phyloP scores from a whole-genome alignment of 2,113 vertebrate genomes.

The Corvus cornix region DNA sequence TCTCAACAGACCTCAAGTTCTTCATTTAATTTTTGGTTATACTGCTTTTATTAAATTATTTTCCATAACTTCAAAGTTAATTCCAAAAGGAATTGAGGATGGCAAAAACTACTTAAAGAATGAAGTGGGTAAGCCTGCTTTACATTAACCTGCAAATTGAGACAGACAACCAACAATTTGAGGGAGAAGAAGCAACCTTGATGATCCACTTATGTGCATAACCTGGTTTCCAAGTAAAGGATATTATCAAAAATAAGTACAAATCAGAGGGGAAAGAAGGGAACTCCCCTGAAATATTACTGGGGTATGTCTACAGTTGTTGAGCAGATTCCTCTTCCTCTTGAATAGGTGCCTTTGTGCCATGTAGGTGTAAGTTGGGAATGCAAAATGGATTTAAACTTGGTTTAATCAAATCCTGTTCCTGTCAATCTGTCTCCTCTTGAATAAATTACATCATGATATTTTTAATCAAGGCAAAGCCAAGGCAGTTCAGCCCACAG shows the following conservation, averaged over 20 bases:
- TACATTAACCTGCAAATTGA: constrained; percentile 8
- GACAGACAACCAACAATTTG: neutral
- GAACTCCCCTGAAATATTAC: neutral
- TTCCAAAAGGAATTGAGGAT: constrained; percentile 4
- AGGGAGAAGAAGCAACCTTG: neutral
- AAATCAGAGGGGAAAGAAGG: neutral
- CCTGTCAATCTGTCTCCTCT: neutral
- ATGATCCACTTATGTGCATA: neutral
- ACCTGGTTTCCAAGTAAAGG: neutral
- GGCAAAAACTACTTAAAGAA: constrained; percentile 9
- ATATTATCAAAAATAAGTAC: neutral
- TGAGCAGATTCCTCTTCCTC: neutral
- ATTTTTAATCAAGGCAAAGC: constrained; percentile 14
- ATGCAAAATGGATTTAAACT: neutral
- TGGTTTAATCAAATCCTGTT: neutral
- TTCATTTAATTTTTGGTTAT: neutral
- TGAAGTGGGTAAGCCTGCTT: constrained; percentile 8
- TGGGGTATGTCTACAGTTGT: neutral
- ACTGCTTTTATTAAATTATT: constrained; percentile 25
- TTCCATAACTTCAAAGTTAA: constrained; percentile 9
- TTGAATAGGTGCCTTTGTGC: neutral
- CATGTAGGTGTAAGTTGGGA: neutral
- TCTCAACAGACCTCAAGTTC: neutral
- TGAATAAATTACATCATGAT: neutral
- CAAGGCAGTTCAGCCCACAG: neutral